A percentile compares a stretch with the other conserved stretches of the same genome.
These are phyloP conservation scores for Pogonocherus hispidulus DNA, from an alignment of 2,888 invertebrate genomes.

Conservation along the genomic window DNA sequence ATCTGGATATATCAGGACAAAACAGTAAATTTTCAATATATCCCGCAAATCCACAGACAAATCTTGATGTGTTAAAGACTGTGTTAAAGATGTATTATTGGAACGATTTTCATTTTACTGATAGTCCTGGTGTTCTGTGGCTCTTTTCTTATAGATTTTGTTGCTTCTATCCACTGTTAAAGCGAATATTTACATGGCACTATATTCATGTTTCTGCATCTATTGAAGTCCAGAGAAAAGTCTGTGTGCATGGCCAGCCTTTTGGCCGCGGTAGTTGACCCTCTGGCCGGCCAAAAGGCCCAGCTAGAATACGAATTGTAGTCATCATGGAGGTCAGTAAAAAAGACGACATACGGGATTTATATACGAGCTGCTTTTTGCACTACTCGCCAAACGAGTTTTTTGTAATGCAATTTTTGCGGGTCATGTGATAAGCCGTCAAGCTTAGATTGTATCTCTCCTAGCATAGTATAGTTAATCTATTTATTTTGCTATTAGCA, in stretches of 20 bases:
- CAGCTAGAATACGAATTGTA: constrained; percentile 34
- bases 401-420: constrained; percentile 20
- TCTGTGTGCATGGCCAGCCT: neutral
- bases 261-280: constrained; percentile 39
- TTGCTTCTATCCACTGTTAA: too few species aligned
- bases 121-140: too few species aligned
- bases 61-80: too few species aligned
- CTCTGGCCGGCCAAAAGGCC: constrained; percentile 25
- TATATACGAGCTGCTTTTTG: constrained; percentile 21
- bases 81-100: too few species aligned
- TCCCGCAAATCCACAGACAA: too few species aligned
- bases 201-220: too few species aligned
- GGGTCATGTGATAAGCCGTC: constrained; percentile 9
- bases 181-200: too few species aligned
- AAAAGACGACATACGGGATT: constrained; percentile 25
- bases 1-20: too few species aligned
- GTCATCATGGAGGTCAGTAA: constrained; percentile 25
- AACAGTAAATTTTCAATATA: too few species aligned
- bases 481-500: constrained; percentile 29
- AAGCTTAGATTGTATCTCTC: constrained; percentile 5
- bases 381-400: constrained; percentile 20
- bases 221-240: neutral
- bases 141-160: too few species aligned
- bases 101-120: too few species aligned
- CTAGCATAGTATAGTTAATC: constrained; percentile 8